These are phyloP conservation scores for Autographa pulchrina DNA, from an alignment of 2,888 invertebrate genomes.

Conservation along the genomic window DNA sequence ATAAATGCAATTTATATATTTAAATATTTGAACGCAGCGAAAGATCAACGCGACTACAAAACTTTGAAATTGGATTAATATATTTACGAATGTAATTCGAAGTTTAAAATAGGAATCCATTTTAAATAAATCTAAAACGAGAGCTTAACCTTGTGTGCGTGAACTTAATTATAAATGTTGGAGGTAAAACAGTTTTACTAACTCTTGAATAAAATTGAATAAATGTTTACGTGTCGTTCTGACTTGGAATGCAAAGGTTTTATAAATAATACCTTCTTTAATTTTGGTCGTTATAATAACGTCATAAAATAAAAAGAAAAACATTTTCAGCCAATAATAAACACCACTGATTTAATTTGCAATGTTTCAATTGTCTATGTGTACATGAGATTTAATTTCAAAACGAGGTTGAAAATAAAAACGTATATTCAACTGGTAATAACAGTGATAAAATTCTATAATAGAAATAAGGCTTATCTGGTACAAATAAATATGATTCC, in stretches of 20 bases:
- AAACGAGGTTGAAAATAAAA: not conserved
- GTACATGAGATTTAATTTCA: no score
- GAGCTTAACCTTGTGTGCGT: constrained; percentile 21
- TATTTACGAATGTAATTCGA: constrained; percentile 45
- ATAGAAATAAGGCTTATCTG: not conserved
- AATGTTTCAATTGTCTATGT: no score
- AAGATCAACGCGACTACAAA: constrained; percentile 32
- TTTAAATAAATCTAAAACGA: constrained; percentile 28
- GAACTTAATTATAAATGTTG: constrained; percentile 19
- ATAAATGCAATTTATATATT: constrained; percentile 11
- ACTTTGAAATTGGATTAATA: constrained; percentile 32
- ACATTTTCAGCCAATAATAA: no score
- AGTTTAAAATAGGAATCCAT: constrained; percentile 36
- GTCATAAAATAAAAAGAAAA: not conserved
- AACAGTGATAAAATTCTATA: not conserved
- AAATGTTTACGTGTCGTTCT: not conserved
- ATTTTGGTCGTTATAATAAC: not conserved
- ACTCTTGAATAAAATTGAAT: not conserved
- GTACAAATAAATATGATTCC: not conserved
- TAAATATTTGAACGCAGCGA: constrained; percentile 13
- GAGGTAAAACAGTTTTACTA: constrained; percentile 17
- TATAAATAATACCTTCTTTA: not conserved
- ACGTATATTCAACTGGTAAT: not conserved
- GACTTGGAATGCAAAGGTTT: not conserved
- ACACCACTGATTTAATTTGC: no score